Base-by-base conservation (phyloP, 2,888 invertebrate genomes). In the Dendrolimus pini region DNA sequence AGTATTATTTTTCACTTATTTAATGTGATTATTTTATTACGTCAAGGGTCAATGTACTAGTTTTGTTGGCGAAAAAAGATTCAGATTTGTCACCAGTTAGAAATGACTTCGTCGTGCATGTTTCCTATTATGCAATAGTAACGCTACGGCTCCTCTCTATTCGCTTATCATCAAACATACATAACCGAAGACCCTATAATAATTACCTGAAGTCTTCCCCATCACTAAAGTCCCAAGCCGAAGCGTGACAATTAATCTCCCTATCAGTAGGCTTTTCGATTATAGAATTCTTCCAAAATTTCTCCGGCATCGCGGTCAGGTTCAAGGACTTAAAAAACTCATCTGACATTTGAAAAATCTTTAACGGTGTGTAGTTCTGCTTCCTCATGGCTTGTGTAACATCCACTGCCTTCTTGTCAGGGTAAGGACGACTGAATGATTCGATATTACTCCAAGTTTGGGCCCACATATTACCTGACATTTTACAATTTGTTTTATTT, bases 201-300 rank as follows among this genome's bases (percentile, higher is more conserved):
- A 30, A 55, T 68, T 75, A 95, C 95, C 95, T 93, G 75, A 97
- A 97, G 80, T 98, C 97, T 75, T 95, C 92, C 30, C 93, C 92
- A 65, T 96, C 93, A 69, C 92, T 96, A 73, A 97, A 97, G 82
- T 97, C 97, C 95, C 97, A 97, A 57, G 97, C 97, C 0, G 96
- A 95, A 0, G 97, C 97, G 71, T 97, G 96, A 71, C 98, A 98
- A 0, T 96, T 91, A 41, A 96, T 89, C 12, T 96, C 95, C 55
- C 93, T 89, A 71, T 94, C 94, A 0, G 80, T 81, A 0, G 96
- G 96, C 71, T 97, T 97, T 68, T 94, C 94, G 60, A 98, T 92
- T 52, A 98, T 95, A 0, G 97, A 97, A 62, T 94, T 94, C 59
- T 95, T 91, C 98, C 98, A 98, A 83, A 97, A 97, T 41, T 88